A percentile compares a stretch with the other conserved stretches of the same genome.
Evolutionary conservation across 2,888 invertebrate species (phyloP).

Genomic region (Drosophila dives): DNA sequence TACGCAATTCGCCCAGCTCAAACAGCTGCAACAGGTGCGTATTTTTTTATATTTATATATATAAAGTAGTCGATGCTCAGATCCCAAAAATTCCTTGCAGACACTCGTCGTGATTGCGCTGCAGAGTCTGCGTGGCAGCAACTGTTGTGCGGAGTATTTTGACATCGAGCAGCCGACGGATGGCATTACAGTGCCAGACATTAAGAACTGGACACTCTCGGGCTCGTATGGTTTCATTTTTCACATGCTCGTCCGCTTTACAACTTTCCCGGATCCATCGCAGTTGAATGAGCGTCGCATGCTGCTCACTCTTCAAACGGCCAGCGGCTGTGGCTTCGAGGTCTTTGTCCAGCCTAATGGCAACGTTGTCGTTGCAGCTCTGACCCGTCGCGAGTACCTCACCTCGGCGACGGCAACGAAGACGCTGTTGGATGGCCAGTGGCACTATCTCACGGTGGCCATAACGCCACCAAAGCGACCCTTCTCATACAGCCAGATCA

Average conservation of each 20-base stretch:
- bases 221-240: conserved; percentile 87
- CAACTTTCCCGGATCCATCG: conserved; percentile 74
- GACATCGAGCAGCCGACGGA: conserved; percentile 85
- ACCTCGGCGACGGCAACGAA: conserved; percentile 86
- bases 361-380: conserved; percentile 86
- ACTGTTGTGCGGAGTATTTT: conserved; percentile 86
- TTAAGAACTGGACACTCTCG: conserved; percentile 87
- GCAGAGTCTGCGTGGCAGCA: conserved; percentile 81
- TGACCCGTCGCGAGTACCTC: conserved; percentile 87
- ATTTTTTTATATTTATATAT: conserved; percentile 8
- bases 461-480: conserved; percentile 86
- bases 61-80: background rate
- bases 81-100: conserved; percentile 49
- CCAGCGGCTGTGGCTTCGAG: conserved; percentile 87
- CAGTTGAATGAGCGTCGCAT: conserved; percentile 84
- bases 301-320: conserved; percentile 86
- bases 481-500: conserved; percentile 87
- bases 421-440: conserved; percentile 84
- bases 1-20: conserved; percentile 80
- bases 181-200: conserved; percentile 86
- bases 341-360: conserved; percentile 87
- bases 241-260: conserved; percentile 86
- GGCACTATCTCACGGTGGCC: conserved; percentile 87
- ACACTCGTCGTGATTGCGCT: conserved; percentile 82
- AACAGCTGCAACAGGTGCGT: conserved; percentile 82